A percentile compares a stretch with the other conserved stretches of the same genome.
These are phyloP conservation scores for Scopus umbretta DNA, from an alignment of 2,113 vertebrate genomes.

Conservation along the genomic window DNA sequence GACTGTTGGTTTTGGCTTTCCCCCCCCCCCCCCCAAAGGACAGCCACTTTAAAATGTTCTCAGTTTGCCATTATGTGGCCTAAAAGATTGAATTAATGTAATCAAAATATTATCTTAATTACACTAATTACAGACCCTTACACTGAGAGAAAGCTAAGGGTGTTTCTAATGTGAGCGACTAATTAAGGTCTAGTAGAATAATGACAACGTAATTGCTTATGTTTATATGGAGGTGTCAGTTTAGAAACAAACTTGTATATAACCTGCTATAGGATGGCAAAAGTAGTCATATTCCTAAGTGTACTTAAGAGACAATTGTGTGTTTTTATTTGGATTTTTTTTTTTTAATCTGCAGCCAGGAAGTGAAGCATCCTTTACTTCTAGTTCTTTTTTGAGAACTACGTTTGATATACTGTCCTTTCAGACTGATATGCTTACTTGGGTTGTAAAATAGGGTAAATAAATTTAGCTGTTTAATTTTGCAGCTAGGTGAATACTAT, in stretches of 20 bases:
- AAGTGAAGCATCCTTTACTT: not conserved
- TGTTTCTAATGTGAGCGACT: conserved; percentile 47
- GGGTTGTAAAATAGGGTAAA: not conserved
- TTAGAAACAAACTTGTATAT: not conserved
- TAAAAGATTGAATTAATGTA: conserved; percentile 40
- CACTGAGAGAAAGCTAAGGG: conserved; percentile 31
- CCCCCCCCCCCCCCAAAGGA: not conserved
- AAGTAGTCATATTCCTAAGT: not conserved
- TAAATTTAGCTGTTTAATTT: not conserved
- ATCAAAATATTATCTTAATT: conserved; percentile 67
- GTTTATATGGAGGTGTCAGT: conserved; percentile 36
- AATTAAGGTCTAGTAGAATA: conserved; percentile 56
- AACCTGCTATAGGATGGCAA: not conserved
- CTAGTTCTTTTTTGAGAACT: not conserved
- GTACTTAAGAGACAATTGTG: not conserved
- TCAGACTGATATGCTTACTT: not conserved
- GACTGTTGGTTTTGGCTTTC: not conserved
- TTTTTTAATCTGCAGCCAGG: not conserved
- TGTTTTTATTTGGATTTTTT: not conserved
- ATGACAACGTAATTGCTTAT: conserved; percentile 29
- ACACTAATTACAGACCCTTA: conserved; percentile 53
- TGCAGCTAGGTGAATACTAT: not conserved
- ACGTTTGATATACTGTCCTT: not conserved
- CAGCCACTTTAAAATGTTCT: not conserved
- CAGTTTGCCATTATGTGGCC: conserved; percentile 5